These are phyloP conservation scores for Anorthoa munda DNA, from an alignment of 2,888 invertebrate genomes.

Conservation along the genomic window DNA sequence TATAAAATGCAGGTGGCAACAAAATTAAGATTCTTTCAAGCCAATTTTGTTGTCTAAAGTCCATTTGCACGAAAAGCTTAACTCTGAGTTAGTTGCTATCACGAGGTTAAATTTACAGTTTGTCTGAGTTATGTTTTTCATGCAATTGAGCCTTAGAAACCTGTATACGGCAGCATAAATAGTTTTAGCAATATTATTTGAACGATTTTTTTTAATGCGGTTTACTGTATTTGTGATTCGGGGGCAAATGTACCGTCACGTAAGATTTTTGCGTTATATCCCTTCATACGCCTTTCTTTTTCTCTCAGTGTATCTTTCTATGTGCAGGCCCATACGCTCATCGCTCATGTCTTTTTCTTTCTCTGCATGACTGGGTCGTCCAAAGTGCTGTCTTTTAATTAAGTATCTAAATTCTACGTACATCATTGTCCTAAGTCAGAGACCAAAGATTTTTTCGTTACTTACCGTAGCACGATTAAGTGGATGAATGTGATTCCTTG, in stretches of 20 bases:
- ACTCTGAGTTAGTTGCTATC: too few species aligned
- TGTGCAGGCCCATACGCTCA: too few species aligned
- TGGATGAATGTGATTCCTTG: conserved; percentile 91
- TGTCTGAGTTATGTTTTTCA: too few species aligned
- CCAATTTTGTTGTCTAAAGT: neutral
- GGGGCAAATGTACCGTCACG: neutral
- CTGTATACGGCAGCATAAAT: neutral
- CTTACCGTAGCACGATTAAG: conserved; percentile 92
- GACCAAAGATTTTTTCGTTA: neutral
- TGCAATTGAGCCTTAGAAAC: neutral
- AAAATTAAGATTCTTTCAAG: neutral
- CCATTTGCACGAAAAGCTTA: too few species aligned
- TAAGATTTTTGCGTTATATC: neutral
- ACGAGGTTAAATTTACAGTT: too few species aligned
- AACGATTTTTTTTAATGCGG: too few species aligned
- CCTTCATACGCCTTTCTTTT: neutral
- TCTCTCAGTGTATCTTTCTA: too few species aligned
- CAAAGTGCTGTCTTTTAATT: neutral
- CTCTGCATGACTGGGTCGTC: too few species aligned
- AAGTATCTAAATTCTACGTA: too few species aligned
- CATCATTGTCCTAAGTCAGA: neutral
- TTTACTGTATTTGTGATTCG: neutral
- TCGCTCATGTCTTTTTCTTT: too few species aligned
- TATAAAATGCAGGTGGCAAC: too few species aligned
- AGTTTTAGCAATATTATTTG: too few species aligned